Evolutionary conservation across 2,888 invertebrate species (phyloP).

Genomic region (Meteorus cinctellus): DNA sequence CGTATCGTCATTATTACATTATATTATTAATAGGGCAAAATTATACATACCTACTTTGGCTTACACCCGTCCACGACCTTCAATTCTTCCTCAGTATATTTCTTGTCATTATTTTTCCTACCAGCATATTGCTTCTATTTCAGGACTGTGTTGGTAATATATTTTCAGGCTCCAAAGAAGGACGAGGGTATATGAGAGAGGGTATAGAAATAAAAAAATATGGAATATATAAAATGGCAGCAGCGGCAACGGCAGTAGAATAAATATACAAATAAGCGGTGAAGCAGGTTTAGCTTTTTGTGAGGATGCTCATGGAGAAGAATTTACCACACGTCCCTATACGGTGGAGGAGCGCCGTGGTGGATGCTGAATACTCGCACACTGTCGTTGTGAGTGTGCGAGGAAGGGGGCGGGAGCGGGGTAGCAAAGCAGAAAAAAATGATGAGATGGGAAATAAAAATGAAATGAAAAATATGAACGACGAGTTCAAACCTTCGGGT

Average conservation of each 20-base stretch:
- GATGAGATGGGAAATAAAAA: background rate
- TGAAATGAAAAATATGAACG: constrained; percentile 23
- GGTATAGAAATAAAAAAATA: constrained; percentile 21
- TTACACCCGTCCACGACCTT: constrained; percentile 28
- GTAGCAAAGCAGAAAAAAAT: background rate
- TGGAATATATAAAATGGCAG: constrained; percentile 5
- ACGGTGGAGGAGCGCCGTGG: constrained; percentile 31
- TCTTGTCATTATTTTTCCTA: constrained; percentile 1
- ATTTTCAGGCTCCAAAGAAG: constrained; percentile 21
- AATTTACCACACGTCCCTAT: constrained; percentile 36
- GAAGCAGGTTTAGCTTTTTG: constrained; percentile 46
- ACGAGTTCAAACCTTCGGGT: background rate
- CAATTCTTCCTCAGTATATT: constrained; percentile 18
- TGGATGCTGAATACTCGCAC: background rate
- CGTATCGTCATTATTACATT: constrained; percentile 17
- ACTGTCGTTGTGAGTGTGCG: background rate
- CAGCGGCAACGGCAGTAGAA: background rate
- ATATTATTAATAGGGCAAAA: constrained; percentile 23
- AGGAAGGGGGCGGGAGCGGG: background rate
- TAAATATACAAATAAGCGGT: constrained; percentile 30
- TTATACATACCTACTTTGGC: background rate
- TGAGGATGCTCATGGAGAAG: constrained; percentile 18
- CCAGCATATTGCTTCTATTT: constrained; percentile 17
- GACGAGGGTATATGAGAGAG: background rate
- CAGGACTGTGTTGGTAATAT: constrained; percentile 7